These are phyloP conservation scores for Stenopsyche tienmushanensis DNA, from an alignment of 1,140 invertebrate species.

Conservation along the genomic window DNA sequence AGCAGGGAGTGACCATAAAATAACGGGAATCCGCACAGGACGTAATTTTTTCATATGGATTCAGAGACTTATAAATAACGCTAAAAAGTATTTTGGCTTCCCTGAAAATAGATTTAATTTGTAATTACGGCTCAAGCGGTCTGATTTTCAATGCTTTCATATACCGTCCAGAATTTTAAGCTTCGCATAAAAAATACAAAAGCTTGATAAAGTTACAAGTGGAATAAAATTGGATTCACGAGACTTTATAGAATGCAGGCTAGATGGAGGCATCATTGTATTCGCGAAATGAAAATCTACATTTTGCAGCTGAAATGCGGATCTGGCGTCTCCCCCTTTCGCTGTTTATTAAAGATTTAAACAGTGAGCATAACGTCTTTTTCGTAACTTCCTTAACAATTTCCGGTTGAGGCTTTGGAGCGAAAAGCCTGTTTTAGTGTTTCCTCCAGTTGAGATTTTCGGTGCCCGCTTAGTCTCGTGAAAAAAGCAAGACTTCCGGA, in stretches of 20 bases:
- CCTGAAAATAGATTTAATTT: no score
- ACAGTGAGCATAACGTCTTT: conserved; percentile 36
- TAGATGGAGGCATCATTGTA: not conserved
- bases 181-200: no score
- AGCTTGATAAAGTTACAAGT: not conserved
- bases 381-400: conserved; percentile 40
- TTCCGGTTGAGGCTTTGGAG: conserved; percentile 35
- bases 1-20: no score
- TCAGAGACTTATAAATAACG: no score
- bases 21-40: no score
- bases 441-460: conserved; percentile 34
- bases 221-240: not conserved
- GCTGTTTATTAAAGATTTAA: conserved; percentile 39
- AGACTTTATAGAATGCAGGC: not conserved
- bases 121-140: not conserved
- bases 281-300: not conserved
- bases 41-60: no score
- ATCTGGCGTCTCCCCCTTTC: conserved; percentile 18
- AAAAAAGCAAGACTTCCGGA: conserved; percentile 20
- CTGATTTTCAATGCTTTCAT: not conserved
- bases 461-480: conserved; percentile 29
- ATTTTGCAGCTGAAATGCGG: not conserved
- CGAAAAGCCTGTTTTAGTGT: conserved; percentile 36
- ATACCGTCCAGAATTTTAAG: not conserved
- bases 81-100: no score